These are phyloP conservation scores for Acanthococcus lagerstroemiae DNA, from an alignment of 2,888 invertebrate genomes.

Conservation along the genomic window DNA sequence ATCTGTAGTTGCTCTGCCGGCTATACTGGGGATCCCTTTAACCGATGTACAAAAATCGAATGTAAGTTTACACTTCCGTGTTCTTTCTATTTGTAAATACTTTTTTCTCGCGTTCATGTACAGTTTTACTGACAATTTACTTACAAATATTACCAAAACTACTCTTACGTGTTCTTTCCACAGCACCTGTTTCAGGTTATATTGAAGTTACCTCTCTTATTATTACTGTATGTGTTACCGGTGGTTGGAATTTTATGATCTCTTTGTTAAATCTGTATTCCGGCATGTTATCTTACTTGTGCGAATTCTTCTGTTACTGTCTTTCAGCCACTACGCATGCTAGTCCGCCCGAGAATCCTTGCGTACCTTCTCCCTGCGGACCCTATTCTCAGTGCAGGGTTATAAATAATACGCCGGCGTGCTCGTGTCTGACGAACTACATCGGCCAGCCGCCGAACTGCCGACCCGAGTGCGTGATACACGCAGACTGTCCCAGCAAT, in stretches of 20 bases:
- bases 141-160: background rate
- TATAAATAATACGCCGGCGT: constrained; percentile 54
- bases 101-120: constrained; percentile 30
- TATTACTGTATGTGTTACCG: constrained; percentile 7
- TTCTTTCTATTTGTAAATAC: constrained; percentile 18
- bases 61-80: constrained; percentile 39
- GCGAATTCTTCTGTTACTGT: constrained; percentile 32
- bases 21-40: constrained; percentile 56
- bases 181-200: no score
- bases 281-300: constrained; percentile 24
- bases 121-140: constrained; percentile 27
- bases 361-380: constrained; percentile 67
- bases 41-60: constrained; percentile 43
- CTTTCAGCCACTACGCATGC: constrained; percentile 32
- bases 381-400: constrained; percentile 62
- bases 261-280: constrained; percentile 17
- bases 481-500: constrained; percentile 40
- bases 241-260: background rate
- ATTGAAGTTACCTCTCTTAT: background rate
- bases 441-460: constrained; percentile 66
- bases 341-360: constrained; percentile 41
- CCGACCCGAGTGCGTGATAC: constrained; percentile 55
- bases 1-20: constrained; percentile 55
- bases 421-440: constrained; percentile 59
- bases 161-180: background rate